Evolutionary conservation across 2,113 vertebrate species (phyloP).

Genomic region (Oplegnathus fasciatus): DNA sequence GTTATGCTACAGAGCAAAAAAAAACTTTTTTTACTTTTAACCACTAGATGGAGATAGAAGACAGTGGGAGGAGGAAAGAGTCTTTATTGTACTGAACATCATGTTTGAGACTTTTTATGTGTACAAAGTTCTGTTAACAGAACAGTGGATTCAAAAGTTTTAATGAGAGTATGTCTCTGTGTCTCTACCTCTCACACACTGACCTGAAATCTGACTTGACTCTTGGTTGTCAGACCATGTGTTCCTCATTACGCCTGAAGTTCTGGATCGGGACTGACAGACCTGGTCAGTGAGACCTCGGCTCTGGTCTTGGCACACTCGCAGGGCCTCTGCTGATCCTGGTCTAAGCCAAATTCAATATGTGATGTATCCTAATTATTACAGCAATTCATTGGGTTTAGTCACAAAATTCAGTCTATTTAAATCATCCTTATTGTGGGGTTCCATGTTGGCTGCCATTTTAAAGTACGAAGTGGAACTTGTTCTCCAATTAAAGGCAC

Average conservation of each 20-base stretch:
- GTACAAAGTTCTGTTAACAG: constrained; percentile 6
- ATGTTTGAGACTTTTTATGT: background rate
- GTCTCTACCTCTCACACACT: constrained; percentile 8
- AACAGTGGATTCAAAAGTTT: constrained; percentile 9
- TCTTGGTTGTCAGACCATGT: constrained; percentile 42
- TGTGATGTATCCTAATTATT: constrained; percentile 24
- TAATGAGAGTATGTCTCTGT: background rate
- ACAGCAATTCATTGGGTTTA: background rate
- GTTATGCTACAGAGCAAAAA: constrained; percentile 15
- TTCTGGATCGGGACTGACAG: constrained; percentile 39
- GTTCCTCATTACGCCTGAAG: constrained; percentile 52
- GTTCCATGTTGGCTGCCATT: background rate
- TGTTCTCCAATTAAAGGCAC: background rate
- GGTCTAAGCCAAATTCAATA: constrained; percentile 23
- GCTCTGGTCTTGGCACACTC: constrained; percentile 41
- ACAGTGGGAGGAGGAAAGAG: background rate
- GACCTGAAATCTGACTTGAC: constrained; percentile 11
- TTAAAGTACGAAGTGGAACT: background rate
- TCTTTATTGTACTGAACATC: background rate
- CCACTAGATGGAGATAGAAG: constrained; percentile 76
- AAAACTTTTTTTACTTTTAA: background rate
- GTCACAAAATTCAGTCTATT: background rate
- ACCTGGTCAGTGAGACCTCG: constrained; percentile 45
- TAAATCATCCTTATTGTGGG: background rate
- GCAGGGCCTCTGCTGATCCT: constrained; percentile 15